Base-by-base conservation (phyloP, 2,888 invertebrate species). In the Chalcosyrphus nemorum region DNA sequence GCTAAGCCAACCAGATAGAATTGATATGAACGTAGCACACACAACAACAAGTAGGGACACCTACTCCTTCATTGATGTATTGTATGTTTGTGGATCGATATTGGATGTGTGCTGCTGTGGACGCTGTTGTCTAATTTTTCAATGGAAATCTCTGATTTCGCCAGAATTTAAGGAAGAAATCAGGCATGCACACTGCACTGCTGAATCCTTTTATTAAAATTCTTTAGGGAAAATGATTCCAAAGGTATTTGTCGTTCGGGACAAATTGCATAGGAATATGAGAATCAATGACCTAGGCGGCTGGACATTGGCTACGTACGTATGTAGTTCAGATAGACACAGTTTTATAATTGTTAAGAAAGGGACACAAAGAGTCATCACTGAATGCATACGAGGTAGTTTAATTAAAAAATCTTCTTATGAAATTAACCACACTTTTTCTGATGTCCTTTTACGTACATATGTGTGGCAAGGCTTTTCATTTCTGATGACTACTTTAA, bases 201-300 rank as follows among this genome's bases (percentile, higher is more conserved):
- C 15, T 59, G 24, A 38, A 47, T 61, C 61, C 43, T 61, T 61
- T 61, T 65, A 38, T 59, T 71, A 38, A 57, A 50, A 50, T 71
- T 59, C 19, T 19, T 38, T 47, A 59, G 27, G 3, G 24, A 47
- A 59, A 19, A 47, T 59, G 71, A 71, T 50, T 71, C 38, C 47
- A 47, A 50, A 41, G 50, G 71, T 50, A 71, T 59, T 32, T 45
- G 24, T 24, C 47, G 56, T 43, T 17, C 7, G 43, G 7, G 43
- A 43, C 43, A 17, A 17, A 43, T 43, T 43, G 45, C 11, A 9
- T 45, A 9, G 17, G 9, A 45, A 45, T 45, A 45, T 19, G 45
- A 45, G 45, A 19, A 5, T n/a, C n/a, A n/a, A n/a, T n/a, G n/a
- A n/a, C n/a, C n/a, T n/a, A n/a, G n/a, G n/a, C n/a, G n/a, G n/a